These are phyloP conservation scores for Auanema freiburgensis DNA, from an alignment of 2,888 invertebrate species.

Conservation along the genomic window DNA sequence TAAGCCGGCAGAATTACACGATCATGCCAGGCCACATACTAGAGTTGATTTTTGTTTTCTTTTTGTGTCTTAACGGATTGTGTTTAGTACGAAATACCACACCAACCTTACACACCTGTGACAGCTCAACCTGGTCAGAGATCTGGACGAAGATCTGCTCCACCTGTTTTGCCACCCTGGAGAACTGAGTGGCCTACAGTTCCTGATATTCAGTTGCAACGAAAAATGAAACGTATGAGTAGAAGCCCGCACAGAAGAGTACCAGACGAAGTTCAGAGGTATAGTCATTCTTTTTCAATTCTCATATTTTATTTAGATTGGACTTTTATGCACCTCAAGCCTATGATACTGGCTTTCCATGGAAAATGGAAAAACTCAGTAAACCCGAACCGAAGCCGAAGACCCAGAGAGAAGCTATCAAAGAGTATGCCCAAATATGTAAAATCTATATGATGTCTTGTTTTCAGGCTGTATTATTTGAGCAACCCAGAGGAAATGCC, in stretches of 20 bases:
- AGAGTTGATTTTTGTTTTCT: background rate
- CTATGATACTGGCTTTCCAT: constrained; percentile 36
- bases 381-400: constrained; percentile 4
- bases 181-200: constrained; percentile 41
- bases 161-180: constrained; percentile 40
- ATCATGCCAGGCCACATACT: background rate
- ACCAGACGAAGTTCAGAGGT: background rate
- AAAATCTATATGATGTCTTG: background rate
- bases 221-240: constrained; percentile 28
- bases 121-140: constrained; percentile 19
- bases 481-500: constrained; percentile 38
- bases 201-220: constrained; percentile 43
- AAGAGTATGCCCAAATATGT: constrained; percentile 9
- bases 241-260: constrained; percentile 6
- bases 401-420: constrained; percentile 24
- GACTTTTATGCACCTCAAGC: constrained; percentile 44
- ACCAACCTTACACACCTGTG: constrained; percentile 19
- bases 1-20: constrained; percentile 28
- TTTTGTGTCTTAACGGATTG: constrained; percentile 11
- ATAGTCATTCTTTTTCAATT: constrained; percentile 3
- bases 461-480: constrained; percentile 30
- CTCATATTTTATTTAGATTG: constrained; percentile 20
- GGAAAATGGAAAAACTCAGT: constrained; percentile 33
- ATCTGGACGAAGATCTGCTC: constrained; percentile 21
- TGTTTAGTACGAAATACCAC: constrained; percentile 18